phyloP scores from a whole-genome alignment of 2,888 invertebrate species.

The Sesia bembeciformis region DNA sequence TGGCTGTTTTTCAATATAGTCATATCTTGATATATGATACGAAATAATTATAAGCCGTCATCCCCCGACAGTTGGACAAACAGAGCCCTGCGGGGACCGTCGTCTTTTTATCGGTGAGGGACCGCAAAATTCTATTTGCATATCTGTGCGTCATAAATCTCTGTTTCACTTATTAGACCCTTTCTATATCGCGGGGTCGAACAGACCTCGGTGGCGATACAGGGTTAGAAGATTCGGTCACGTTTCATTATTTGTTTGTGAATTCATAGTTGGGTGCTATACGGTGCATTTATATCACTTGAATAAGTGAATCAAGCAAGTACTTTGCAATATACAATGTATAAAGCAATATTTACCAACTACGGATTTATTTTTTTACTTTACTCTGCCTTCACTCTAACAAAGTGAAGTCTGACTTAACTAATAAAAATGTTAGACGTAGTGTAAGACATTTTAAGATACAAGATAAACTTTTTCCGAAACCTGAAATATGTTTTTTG shows the following conservation, averaged over 20 bases:
- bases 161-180: slow-evolving; percentile 71
- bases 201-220: slow-evolving; percentile 17
- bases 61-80: slow-evolving; percentile 64
- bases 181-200: slow-evolving; percentile 33
- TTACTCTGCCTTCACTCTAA: too few relatives aligned
- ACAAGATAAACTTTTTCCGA: too few relatives aligned
- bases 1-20: background rate
- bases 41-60: slow-evolving; percentile 59
- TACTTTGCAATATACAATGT: too few relatives aligned
- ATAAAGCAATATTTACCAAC: too few relatives aligned
- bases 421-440: too few relatives aligned
- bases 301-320: too few relatives aligned
- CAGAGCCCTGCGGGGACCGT: slow-evolving; percentile 43
- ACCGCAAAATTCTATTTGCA: slow-evolving; percentile 73
- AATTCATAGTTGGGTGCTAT: too few relatives aligned
- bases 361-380: too few relatives aligned
- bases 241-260: slow-evolving; percentile 6
- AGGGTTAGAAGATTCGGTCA: slow-evolving; percentile 19
- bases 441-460: too few relatives aligned
- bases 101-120: slow-evolving; percentile 71
- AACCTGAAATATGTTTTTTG: too few relatives aligned
- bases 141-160: slow-evolving; percentile 73
- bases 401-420: too few relatives aligned
- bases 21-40: slow-evolving; percentile 24
- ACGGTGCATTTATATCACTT: too few relatives aligned